phyloP scores from a whole-genome alignment of 2,113 vertebrate genomes.

The Gnathonemus echidnorhynchus region DNA sequence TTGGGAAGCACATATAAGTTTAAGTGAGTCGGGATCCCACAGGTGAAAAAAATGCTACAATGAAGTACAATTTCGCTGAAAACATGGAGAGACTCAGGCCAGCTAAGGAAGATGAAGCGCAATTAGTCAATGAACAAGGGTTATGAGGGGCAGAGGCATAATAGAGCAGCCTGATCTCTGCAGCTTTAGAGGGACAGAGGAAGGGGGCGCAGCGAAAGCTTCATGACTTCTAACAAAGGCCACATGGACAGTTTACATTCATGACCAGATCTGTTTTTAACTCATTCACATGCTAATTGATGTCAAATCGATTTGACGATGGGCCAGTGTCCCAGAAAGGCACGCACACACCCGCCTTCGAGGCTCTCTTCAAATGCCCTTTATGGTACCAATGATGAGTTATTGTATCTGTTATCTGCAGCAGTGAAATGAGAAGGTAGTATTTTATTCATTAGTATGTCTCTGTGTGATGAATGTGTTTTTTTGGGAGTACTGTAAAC shows the following conservation, averaged over 20 bases:
- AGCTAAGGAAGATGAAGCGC: not conserved
- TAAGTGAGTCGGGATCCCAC: constrained; percentile 33
- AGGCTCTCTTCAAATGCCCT: not conserved
- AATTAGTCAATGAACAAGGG: not conserved
- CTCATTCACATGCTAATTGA: constrained; percentile 46
- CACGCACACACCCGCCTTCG: not conserved
- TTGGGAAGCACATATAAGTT: constrained; percentile 32
- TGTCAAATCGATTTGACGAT: constrained; percentile 15
- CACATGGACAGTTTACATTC: constrained; percentile 6
- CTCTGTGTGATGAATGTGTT: not conserved
- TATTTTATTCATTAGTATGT: not conserved
- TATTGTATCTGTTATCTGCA: not conserved
- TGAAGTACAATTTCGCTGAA: constrained; percentile 21
- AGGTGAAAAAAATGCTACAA: constrained; percentile 42
- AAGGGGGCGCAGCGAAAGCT: constrained; percentile 45
- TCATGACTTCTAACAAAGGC: constrained; percentile 20
- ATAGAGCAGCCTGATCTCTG: constrained; percentile 41
- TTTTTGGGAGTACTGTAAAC: not conserved
- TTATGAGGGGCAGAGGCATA: constrained; percentile 19
- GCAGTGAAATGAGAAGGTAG: not conserved
- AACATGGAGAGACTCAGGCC: not conserved
- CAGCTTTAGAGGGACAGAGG: constrained; percentile 48
- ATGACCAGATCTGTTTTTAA: not conserved
- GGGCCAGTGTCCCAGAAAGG: not conserved
- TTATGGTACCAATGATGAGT: not conserved